These are phyloP conservation scores for Habrosyne pyritoides DNA, from an alignment of 2,888 invertebrate species.

Conservation along the genomic window DNA sequence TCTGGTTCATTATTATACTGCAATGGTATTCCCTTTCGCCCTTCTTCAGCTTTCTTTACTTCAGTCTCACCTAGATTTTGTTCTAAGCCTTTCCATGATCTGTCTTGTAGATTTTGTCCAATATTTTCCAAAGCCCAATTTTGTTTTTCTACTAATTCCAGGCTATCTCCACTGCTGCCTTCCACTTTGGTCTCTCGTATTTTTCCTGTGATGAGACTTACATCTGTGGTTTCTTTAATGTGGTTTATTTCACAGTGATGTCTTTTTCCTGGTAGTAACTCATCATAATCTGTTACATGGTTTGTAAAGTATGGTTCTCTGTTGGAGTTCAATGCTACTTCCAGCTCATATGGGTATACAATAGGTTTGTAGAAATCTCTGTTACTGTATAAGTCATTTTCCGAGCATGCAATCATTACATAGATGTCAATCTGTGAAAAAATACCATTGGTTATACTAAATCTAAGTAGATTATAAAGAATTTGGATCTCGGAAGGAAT, in stretches of 20 bases:
- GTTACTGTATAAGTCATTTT: conserved; percentile 92
- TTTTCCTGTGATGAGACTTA: conserved; percentile 90
- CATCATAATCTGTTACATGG: conserved; percentile 89
- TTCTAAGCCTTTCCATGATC: conserved; percentile 94
- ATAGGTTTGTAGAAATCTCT: conserved; percentile 95
- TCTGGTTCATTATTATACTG: conserved; percentile 85
- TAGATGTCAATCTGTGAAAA: conserved; percentile 91
- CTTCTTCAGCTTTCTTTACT: conserved; percentile 87
- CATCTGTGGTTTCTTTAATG: conserved; percentile 80
- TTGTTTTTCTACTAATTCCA: conserved; percentile 71
- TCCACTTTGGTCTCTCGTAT: conserved; percentile 80
- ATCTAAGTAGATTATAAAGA: background rate
- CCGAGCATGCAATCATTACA: conserved; percentile 95
- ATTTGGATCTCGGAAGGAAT: too few species aligned
- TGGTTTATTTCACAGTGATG: conserved; percentile 76
- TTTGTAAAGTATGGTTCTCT: conserved; percentile 82
- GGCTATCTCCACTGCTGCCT: conserved; percentile 58
- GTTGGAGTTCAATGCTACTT: conserved; percentile 88
- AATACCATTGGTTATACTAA: background rate
- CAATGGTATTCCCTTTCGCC: conserved; percentile 90
- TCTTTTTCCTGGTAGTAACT: conserved; percentile 86
- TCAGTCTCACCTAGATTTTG: conserved; percentile 90
- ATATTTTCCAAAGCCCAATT: conserved; percentile 81
- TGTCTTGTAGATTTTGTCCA: conserved; percentile 85
- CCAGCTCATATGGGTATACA: conserved; percentile 95